Percentiles rank a stretch among this genome's conserved stretches.
Conservation (phyloP, 2,113 vertebrate species). For the Malurus alboscapulatus region DNA sequence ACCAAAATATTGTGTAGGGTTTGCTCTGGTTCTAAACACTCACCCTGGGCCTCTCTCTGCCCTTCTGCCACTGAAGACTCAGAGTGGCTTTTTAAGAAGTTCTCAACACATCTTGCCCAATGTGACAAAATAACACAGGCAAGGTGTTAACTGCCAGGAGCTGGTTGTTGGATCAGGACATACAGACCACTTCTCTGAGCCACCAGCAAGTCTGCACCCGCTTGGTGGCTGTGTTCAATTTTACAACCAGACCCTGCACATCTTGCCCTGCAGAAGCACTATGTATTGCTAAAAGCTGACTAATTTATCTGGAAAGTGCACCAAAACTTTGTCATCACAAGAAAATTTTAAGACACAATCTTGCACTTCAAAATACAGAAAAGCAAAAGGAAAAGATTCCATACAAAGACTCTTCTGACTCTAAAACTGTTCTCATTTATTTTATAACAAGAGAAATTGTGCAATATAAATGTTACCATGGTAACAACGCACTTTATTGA, state of each 20-base stretch:
- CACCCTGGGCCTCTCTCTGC: background rate
- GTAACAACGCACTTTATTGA: constrained; percentile 63
- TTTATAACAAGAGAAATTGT: constrained; percentile 45
- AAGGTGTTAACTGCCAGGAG: background rate
- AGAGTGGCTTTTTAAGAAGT: background rate
- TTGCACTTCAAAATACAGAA: background rate
- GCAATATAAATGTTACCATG: constrained; percentile 61
- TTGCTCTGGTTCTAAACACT: background rate
- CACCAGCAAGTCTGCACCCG: background rate
- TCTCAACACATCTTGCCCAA: background rate
- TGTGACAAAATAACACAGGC: background rate
- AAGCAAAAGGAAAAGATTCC: background rate
- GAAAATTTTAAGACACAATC: background rate
- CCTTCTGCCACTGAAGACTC: background rate
- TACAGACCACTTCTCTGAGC: background rate
- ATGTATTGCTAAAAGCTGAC: background rate
- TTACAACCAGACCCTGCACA: background rate
- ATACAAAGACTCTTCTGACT: background rate
- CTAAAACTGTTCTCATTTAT: constrained; percentile 50
- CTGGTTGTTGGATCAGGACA: background rate
- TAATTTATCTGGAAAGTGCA: background rate
- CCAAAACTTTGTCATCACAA: background rate
- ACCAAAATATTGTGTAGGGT: background rate
- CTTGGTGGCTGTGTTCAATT: background rate
- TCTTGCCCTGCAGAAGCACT: background rate